Conservation (phyloP, 2,113 vertebrate genomes). For the Pachycephala philippinensis region DNA sequence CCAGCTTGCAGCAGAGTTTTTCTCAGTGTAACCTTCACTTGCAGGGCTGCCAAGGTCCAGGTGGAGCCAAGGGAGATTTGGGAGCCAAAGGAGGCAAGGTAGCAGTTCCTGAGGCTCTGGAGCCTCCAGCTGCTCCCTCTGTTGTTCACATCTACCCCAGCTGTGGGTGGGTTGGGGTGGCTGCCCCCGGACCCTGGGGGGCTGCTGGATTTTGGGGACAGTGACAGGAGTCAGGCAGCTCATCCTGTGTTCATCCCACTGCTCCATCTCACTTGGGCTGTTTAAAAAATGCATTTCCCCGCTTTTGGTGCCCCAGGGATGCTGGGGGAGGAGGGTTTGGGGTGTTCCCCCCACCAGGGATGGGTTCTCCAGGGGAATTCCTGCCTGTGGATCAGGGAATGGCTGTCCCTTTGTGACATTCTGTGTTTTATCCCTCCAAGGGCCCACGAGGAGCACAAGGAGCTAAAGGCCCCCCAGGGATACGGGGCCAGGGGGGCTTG, state of each 20-base stretch:
- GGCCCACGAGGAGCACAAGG: slow-evolving; percentile 76
- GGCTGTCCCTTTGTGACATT: not conserved
- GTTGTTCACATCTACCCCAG: not conserved
- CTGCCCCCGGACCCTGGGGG: no score
- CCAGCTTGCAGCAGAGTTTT: not conserved
- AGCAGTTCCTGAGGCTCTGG: not conserved
- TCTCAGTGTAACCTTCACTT: not conserved
- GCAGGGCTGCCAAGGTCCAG: slow-evolving; percentile 75
- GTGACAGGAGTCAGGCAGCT: not conserved
- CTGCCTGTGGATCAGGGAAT: rapidly evolving
- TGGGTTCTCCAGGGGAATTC: not conserved
- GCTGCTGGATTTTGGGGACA: not conserved
- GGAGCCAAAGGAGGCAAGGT: slow-evolving; percentile 83
- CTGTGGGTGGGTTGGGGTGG: not conserved
- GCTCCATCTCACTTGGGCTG: not conserved
- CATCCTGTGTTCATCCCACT: not conserved
- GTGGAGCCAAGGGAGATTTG: slow-evolving; percentile 77
- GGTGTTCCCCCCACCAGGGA: rapidly evolving
- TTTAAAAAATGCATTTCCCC: not conserved
- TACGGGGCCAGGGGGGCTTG: slow-evolving; percentile 74
- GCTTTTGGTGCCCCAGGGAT: not conserved
- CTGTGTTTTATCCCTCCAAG: slow-evolving; percentile 49
- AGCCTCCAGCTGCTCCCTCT: not conserved
- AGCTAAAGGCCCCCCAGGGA: slow-evolving; percentile 72
- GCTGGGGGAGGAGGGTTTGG: no score